Evolutionary conservation across 2,888 invertebrate species (phyloP), one percentile per base, ranked within the genome.

Genomic region (Drosophila paramelanica): DNA sequence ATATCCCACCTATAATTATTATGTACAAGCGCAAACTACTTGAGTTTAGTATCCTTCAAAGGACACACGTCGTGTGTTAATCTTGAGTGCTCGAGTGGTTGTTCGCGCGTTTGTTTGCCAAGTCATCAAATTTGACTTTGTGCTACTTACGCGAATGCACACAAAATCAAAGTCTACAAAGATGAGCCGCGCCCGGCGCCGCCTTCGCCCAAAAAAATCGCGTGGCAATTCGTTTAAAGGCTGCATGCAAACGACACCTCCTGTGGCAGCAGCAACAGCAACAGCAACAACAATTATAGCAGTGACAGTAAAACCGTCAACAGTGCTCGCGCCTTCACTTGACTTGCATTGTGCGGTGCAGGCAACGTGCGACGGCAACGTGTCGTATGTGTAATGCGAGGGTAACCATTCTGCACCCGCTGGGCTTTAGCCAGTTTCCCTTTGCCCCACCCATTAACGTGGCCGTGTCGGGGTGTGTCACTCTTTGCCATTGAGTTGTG

Each of bases 231-330:
- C 45, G 47, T 53, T 43, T 47, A 67, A 56, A 53, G 65, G 33
- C 59, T 61, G 50, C 55, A 56, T 58, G 87, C 67, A 85, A 88
- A 79, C 83, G 81, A 79, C 66, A 72, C 86, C 82, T 71, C 38
- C 47, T 42, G 20, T 11, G 27, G 62, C 65, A 64, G 14, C 42
- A 60, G 13, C 66, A 49, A 23, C 45, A 62, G n/a, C 39, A 46
- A 27, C 43, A 46, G 39, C 50, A 64, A 59, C 45, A 43, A 65
- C 57, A 64, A 72, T 70, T 62, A 60, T 55, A 60, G 49, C 45
- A 60, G 82, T 68, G 79, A 56, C 81, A 77, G 74, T 81, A 81
- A 87, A 84, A 74, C 88, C 81, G 88, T 89, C 61, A 81, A 65
- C 70, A 66, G 64, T 55, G 66, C 65, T 67, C 67, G 71, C 85